Evolutionary conservation across 2,797 vertebrate species (phyloP).

Genomic region (Scyliorhinus canicula): DNA sequence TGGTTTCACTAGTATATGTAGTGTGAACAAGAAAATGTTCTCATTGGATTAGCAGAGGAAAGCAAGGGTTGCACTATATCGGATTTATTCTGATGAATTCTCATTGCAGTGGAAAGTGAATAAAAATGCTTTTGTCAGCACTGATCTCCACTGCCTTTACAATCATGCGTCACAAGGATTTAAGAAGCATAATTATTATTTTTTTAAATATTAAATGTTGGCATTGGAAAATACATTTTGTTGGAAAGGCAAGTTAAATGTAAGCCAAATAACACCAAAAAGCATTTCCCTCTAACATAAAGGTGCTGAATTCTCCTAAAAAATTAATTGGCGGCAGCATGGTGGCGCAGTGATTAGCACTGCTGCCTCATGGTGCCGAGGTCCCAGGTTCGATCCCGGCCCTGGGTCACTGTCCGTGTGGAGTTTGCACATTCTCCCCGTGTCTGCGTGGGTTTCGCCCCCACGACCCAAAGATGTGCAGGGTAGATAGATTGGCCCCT

Average conservation of each 20-base stretch:
- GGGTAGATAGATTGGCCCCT: too few species aligned
- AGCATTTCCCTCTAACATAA: not conserved
- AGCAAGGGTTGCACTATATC: not conserved
- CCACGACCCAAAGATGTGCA: too few species aligned
- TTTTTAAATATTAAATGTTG: not conserved
- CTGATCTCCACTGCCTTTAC: not conserved
- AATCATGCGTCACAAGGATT: not conserved
- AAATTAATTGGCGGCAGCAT: too few species aligned
- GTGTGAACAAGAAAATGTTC: not conserved
- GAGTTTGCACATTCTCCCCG: too few species aligned
- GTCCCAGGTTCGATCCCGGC: too few species aligned
- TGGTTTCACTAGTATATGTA: not conserved
- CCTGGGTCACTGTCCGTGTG: too few species aligned
- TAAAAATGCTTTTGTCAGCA: not conserved
- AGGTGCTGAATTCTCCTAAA: not conserved
- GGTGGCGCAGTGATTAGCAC: too few species aligned
- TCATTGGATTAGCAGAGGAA: not conserved
- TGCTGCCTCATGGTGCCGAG: too few species aligned
- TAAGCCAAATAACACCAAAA: not conserved
- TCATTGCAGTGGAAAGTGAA: not conserved
- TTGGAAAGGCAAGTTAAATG: not conserved
- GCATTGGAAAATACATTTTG: not conserved
- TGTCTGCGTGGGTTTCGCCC: too few species aligned
- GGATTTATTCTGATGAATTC: not conserved
- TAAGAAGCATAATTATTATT: too few species aligned